These are phyloP conservation scores for Molorchus minor DNA, from an alignment of 2,888 invertebrate genomes.

Conservation along the genomic window DNA sequence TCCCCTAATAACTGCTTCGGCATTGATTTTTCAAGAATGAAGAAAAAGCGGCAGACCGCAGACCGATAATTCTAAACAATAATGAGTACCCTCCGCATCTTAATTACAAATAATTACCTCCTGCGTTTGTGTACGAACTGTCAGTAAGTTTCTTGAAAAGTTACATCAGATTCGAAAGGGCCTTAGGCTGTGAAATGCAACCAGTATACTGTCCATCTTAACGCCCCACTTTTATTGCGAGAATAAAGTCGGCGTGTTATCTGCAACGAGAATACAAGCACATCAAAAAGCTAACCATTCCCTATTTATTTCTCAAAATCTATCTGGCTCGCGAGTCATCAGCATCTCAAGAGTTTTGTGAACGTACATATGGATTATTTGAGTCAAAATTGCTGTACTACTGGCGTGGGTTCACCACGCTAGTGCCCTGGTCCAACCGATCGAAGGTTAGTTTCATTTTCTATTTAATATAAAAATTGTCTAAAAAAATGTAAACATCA, in stretches of 20 bases:
- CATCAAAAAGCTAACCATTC: conserved; percentile 51
- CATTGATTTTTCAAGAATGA: conserved; percentile 10
- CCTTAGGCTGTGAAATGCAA: conserved; percentile 49
- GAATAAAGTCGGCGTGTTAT: conserved; percentile 47
- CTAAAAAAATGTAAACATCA: too few species aligned
- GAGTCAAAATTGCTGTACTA: conserved; percentile 31
- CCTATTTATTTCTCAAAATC: conserved; percentile 52
- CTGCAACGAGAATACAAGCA: conserved; percentile 50
- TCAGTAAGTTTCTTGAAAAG: conserved; percentile 44
- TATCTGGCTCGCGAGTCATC: conserved; percentile 43
- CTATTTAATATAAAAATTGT: neutral
- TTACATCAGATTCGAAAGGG: conserved; percentile 51
- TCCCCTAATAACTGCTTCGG: neutral
- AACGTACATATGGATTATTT: conserved; percentile 29
- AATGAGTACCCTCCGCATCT: conserved; percentile 14
- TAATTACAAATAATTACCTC: conserved; percentile 20
- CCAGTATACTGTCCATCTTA: conserved; percentile 42
- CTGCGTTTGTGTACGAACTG: conserved; percentile 32
- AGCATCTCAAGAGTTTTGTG: conserved; percentile 19
- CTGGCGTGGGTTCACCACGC: conserved; percentile 12
- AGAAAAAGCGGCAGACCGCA: neutral
- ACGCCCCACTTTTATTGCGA: conserved; percentile 29
- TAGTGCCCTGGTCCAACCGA: conserved; percentile 23
- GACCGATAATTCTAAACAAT: conserved; percentile 5
- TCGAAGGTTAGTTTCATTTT: conserved; percentile 32